Evolutionary conservation across 2,888 invertebrate species (phyloP).

Genomic region (Xanthorhoe designata): DNA sequence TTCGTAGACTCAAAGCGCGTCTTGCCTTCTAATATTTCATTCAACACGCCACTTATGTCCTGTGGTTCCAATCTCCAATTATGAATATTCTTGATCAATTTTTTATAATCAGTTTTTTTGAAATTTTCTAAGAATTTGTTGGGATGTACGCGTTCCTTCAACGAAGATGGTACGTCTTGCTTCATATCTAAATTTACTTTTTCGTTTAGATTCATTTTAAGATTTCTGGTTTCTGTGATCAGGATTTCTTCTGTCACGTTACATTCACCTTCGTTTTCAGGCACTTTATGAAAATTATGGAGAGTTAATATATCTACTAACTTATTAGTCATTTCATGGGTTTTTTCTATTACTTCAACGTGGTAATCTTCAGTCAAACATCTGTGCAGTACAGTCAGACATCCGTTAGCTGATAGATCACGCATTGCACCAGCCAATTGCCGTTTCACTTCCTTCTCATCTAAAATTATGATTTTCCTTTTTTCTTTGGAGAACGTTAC

Average conservation of each 20-base stretch:
- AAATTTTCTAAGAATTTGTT: slow-evolving; percentile 55
- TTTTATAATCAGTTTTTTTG: slow-evolving; percentile 77
- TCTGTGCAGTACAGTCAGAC: slow-evolving; percentile 87
- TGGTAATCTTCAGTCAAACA: slow-evolving; percentile 88
- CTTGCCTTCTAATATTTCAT: slow-evolving; percentile 43
- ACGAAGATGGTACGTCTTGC: slow-evolving; percentile 18
- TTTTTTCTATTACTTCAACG: slow-evolving; percentile 86
- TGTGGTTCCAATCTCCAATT: slow-evolving; percentile 85
- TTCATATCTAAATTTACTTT: slow-evolving; percentile 31
- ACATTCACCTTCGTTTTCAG: not conserved
- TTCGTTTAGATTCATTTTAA: slow-evolving; percentile 82
- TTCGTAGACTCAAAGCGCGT: not conserved
- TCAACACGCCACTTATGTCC: slow-evolving; percentile 64
- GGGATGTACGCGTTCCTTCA: slow-evolving; percentile 44
- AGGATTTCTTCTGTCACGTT: slow-evolving; percentile 77
- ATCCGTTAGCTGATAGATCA: slow-evolving; percentile 87
- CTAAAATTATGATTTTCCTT: slow-evolving; percentile 88
- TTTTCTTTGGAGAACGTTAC: slow-evolving; percentile 91
- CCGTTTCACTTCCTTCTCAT: slow-evolving; percentile 85
- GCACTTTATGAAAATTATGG: slow-evolving; percentile 67
- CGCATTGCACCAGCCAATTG: slow-evolving; percentile 86
- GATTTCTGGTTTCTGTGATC: slow-evolving; percentile 79
- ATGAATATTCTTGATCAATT: slow-evolving; percentile 80
- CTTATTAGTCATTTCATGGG: slow-evolving; percentile 79
- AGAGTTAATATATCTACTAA: slow-evolving; percentile 78